Evolutionary conservation across 2,113 vertebrate genomes (phyloP).

Genomic region (human): DNA sequence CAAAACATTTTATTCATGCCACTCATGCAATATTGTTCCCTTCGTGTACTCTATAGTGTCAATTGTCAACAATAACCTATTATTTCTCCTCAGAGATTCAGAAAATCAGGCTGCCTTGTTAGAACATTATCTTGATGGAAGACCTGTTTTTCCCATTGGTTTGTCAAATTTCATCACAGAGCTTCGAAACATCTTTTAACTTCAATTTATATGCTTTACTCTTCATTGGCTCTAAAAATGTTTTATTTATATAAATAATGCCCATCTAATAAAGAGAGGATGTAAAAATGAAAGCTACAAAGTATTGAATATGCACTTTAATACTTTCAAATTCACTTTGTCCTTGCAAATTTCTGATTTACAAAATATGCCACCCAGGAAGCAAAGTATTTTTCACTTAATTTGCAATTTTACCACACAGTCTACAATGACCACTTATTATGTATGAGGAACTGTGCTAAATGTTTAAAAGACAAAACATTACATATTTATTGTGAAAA

Average conservation of each 20-base stretch:
- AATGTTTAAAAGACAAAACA: background rate
- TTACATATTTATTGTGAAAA: background rate
- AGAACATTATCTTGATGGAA: slow-evolving; percentile 37
- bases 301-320: background rate
- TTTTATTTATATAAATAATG: slow-evolving; percentile 22
- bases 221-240: slow-evolving; percentile 22
- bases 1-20: background rate
- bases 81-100: slow-evolving; percentile 32
- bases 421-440: background rate
- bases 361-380: background rate
- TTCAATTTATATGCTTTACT: background rate
- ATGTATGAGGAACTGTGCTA: background rate
- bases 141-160: background rate
- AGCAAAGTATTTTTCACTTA: slow-evolving; percentile 31
- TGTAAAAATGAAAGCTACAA: background rate
- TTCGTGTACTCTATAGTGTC: background rate
- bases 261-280: background rate
- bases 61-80: slow-evolving; percentile 10
- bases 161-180: slow-evolving; percentile 12
- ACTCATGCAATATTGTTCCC: slow-evolving; percentile 22
- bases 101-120: background rate
- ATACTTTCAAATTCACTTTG: background rate
- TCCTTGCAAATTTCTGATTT: slow-evolving; percentile 31
- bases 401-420: slow-evolving; percentile 15
- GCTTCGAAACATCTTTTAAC: background rate